phyloP scores from a whole-genome alignment of 1,140 invertebrate genomes.

The Octopus bimaculoides region DNA sequence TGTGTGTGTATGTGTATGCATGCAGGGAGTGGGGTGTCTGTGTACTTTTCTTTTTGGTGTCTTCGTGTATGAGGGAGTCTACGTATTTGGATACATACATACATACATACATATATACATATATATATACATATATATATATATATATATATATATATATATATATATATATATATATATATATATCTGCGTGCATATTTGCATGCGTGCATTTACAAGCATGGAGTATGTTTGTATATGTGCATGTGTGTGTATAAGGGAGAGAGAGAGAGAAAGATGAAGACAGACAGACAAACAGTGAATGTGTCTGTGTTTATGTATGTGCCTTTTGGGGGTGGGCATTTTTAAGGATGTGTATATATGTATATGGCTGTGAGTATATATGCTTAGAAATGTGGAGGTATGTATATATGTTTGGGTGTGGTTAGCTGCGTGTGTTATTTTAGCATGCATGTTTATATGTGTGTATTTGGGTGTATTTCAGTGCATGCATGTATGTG shows the following conservation, averaged over 20 bases:
- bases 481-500: no score
- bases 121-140: neutral
- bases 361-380: neutral
- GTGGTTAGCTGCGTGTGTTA: no score
- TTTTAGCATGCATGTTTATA: no score
- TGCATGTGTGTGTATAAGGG: neutral
- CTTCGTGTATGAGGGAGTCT: neutral
- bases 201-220: neutral
- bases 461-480: no score
- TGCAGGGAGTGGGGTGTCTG: no score
- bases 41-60: neutral
- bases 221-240: neutral
- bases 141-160: neutral
- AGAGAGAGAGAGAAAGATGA: neutral
- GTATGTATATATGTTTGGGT: neutral
- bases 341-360: neutral
- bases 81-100: neutral
- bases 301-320: no score
- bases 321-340: no score
- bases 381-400: neutral
- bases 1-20: no score
- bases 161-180: neutral
- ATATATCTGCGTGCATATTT: neutral
- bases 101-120: neutral
- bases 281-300: neutral